Percentiles rank a stretch among this genome's conserved stretches.
Evolutionary conservation across 2,888 invertebrate genomes (phyloP).

Genomic region (Belgica antarctica): DNA sequence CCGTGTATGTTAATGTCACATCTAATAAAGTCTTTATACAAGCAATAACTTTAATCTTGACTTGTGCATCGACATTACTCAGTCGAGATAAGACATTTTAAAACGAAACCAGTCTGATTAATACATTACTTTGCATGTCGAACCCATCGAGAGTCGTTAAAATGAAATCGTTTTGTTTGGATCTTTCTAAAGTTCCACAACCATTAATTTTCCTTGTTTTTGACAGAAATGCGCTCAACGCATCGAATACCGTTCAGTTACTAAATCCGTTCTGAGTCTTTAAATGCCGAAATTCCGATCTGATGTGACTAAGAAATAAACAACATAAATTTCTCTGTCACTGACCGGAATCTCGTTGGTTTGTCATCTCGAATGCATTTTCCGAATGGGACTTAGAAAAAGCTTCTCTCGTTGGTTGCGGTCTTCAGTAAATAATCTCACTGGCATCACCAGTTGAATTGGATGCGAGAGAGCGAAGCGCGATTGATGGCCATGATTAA

Average conservation of each 20-base stretch:
- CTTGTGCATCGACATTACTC: background rate
- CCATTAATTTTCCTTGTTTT: conserved; percentile 9
- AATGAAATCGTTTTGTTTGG: background rate
- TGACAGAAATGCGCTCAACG: background rate
- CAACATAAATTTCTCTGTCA: conserved; percentile 8
- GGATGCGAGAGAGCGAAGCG: background rate
- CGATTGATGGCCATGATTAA: conserved; percentile 23
- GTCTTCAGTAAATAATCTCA: background rate
- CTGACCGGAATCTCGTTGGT: background rate
- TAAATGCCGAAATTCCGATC: background rate
- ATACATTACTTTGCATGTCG: background rate
- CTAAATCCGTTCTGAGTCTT: background rate
- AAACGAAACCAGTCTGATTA: background rate
- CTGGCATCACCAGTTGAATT: conserved; percentile 19
- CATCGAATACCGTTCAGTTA: background rate
- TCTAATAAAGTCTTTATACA: background rate
- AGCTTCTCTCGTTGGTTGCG: background rate
- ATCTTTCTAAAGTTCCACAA: background rate
- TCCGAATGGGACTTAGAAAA: too few species aligned
- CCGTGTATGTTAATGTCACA: background rate
- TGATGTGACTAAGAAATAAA: conserved; percentile 1
- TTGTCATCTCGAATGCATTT: background rate
- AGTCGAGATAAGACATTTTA: background rate
- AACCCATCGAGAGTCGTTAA: background rate
- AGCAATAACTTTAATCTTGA: background rate